Conservation (phyloP, 2,113 vertebrate genomes). For the Erinaceus europaeus region DNA sequence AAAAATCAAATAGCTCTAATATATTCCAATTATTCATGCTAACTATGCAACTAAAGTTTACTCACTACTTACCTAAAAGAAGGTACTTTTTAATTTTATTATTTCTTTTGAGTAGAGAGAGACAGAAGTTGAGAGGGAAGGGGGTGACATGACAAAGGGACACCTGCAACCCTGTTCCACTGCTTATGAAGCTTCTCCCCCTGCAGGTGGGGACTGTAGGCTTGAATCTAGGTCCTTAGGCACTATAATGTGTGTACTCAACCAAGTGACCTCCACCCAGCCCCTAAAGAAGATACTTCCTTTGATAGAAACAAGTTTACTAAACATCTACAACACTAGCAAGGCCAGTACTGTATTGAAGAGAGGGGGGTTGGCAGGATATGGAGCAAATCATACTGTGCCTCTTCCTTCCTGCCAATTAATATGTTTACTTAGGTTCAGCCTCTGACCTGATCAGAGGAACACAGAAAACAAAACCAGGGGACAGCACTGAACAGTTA, state of each 20-base stretch:
- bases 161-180: too few relatives aligned
- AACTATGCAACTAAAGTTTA: slow-evolving; percentile 22
- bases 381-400: neutral
- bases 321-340: neutral
- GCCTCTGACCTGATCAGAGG: neutral
- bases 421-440: neutral
- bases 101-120: too few relatives aligned
- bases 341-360: neutral
- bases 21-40: neutral
- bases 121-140: too few relatives aligned
- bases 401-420: neutral
- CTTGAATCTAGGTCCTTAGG: too few relatives aligned
- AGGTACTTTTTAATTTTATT: neutral
- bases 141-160: too few relatives aligned
- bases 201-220: too few relatives aligned
- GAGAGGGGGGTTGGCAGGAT: neutral
- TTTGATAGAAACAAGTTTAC: neutral
- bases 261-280: too few relatives aligned
- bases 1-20: neutral
- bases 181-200: too few relatives aligned
- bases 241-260: too few relatives aligned
- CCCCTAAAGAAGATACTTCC: too few relatives aligned
- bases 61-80: neutral
- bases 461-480: neutral
- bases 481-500: neutral